A percentile compares a stretch with the other conserved stretches of the same genome.
Evolutionary conservation across 2,888 invertebrate species (phyloP).

Genomic region (Alloplasta piceator): DNA sequence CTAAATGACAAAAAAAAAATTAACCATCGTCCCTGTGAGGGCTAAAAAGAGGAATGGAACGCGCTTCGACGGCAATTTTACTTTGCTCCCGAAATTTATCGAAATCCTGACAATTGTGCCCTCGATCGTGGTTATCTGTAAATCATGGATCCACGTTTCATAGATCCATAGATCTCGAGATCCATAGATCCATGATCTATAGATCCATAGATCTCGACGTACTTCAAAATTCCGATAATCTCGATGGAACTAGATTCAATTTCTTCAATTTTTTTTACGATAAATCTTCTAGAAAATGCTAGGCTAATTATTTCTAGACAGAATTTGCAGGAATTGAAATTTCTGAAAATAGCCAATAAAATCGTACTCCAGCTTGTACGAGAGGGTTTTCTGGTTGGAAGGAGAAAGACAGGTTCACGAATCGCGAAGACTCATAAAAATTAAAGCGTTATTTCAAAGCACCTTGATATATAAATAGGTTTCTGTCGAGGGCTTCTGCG

Average conservation of each 20-base stretch:
- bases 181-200: neutral
- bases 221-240: no score
- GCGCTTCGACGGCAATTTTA: slow-evolving; percentile 60
- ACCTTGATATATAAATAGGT: slow-evolving; percentile 3
- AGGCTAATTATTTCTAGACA: no score
- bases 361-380: no score
- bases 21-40: neutral
- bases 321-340: no score
- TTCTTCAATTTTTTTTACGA: no score
- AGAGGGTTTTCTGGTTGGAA: no score
- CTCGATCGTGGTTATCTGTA: neutral
- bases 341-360: no score
- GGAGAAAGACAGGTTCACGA: no score
- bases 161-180: neutral
- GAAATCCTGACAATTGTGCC: slow-evolving; percentile 28
- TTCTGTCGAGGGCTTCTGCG: slow-evolving; percentile 50
- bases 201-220: no score
- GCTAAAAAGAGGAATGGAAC: slow-evolving; percentile 45
- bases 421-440: no score
- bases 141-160: neutral
- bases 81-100: slow-evolving; percentile 53
- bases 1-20: slow-evolving; percentile 17
- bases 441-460: neutral
- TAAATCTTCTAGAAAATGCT: no score
- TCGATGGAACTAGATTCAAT: no score